Evolutionary conservation across 1,140 invertebrate genomes (phyloP).

Genomic region (Leptinotarsa undecemlineata): DNA sequence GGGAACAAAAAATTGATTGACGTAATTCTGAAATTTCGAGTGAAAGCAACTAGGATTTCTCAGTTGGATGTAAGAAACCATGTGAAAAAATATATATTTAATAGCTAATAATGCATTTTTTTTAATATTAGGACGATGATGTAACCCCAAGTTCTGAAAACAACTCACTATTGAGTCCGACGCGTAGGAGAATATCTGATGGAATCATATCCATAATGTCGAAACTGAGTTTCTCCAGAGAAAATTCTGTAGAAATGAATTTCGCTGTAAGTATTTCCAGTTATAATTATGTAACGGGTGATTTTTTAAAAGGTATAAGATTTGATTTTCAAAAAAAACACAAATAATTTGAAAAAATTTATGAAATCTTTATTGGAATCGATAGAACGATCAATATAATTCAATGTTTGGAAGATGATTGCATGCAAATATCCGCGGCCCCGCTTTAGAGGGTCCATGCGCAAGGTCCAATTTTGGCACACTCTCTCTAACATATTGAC

Average conservation of each 20-base stretch:
- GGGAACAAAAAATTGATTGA: conserved; percentile 83
- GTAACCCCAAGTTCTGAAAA: conserved; percentile 52
- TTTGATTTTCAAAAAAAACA: too few relatives aligned
- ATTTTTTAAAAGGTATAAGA: too few relatives aligned
- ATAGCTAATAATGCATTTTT: neutral
- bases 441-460: too few relatives aligned
- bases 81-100: too few relatives aligned
- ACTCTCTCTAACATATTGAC: too few relatives aligned
- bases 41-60: conserved; percentile 64
- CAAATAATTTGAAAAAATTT: too few relatives aligned
- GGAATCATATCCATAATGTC: conserved; percentile 88
- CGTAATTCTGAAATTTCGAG: conserved; percentile 73
- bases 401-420: too few relatives aligned
- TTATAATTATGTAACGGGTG: too few relatives aligned
- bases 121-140: conserved; percentile 48
- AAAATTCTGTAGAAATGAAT: conserved; percentile 54
- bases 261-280: conserved; percentile 21
- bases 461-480: too few relatives aligned
- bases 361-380: too few relatives aligned
- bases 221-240: conserved; percentile 68
- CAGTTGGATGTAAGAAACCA: conserved; percentile 37
- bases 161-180: conserved; percentile 61
- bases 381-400: too few relatives aligned
- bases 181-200: conserved; percentile 77
- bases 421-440: too few relatives aligned